These are phyloP conservation scores for Acrocera orbiculus DNA, from an alignment of 2,888 invertebrate species.

Conservation along the genomic window DNA sequence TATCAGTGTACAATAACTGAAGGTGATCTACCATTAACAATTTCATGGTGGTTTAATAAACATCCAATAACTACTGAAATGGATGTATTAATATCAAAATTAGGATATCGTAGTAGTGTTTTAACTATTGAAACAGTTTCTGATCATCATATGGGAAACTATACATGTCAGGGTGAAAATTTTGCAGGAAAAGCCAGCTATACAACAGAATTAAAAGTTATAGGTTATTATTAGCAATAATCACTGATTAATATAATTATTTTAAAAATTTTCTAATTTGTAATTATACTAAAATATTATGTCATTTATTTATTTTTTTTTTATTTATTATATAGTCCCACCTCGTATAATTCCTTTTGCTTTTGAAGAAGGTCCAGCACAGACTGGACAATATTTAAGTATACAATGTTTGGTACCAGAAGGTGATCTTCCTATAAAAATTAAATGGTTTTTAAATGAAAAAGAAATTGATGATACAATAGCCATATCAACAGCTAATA, in stretches of 20 bases:
- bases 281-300: conserved; percentile 7
- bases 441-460: conserved; percentile 46
- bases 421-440: conserved; percentile 59
- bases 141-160: conserved; percentile 52
- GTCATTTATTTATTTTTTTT: conserved; percentile 5
- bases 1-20: conserved; percentile 43
- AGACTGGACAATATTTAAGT: conserved; percentile 19
- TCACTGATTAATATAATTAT: conserved; percentile 8
- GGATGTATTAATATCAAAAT: conserved; percentile 36
- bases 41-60: conserved; percentile 41
- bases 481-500: conserved; percentile 36
- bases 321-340: conserved; percentile 46
- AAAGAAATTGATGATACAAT: conserved; percentile 36
- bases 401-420: conserved; percentile 50
- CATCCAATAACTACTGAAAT: conserved; percentile 25
- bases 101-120: conserved; percentile 48
- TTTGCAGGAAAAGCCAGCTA: conserved; percentile 49
- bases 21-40: conserved; percentile 47
- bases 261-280: conserved; percentile 8
- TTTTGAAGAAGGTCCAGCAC: conserved; percentile 59
- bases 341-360: conserved; percentile 67
- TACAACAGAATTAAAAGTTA: conserved; percentile 51
- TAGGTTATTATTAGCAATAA: conserved; percentile 35
- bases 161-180: conserved; percentile 57
- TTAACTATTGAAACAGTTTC: conserved; percentile 52